Evolutionary conservation across 1,140 invertebrate species (phyloP), one percentile per base, ranked within the genome.

Genomic region (Papilio glaucus): DNA sequence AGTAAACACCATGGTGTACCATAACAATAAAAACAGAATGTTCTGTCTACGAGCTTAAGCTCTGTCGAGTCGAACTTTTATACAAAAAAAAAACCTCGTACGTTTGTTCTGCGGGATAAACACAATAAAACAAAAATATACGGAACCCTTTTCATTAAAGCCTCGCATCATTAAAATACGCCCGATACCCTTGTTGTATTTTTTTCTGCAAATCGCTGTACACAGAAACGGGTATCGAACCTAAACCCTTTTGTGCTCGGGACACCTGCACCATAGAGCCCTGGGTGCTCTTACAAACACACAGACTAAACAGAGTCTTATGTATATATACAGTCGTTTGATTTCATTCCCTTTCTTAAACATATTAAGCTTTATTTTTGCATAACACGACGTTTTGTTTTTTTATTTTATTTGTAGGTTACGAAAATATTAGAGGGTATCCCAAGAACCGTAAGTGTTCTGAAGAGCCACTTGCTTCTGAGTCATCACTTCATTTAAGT

Each of bases 231-330:
- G 82, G 87, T 86, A 84, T 87, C 86, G 84, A 89, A 90, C 80
- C 83, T 83, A 79, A 86, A 82, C 84, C 82, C 89, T 88, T 89
- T 91, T 90, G 88, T 91, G 83, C 74, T 61, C 45, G 67, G 80
- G 77, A 90, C 89, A 91, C 89, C 89, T 91, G 89, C 87, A 82
- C 80, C 75, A 81, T 87, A 83, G 84, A 88, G 80, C 81, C 75
- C 73, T 87, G 87, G 88, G 88, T 89, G 88, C 88, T 85, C 80
- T 87, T 86, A 79, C 72, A 49, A 71, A 74, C 26, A 69, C 18
- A 85, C 77, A 89, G 87, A 91, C 86, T 67, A 65, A 13, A 79
- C 67, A 91, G 86, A 33, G 73, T 73, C 71, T 8, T 79, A 87
- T 72, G 38, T 72, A 39, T 6, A n/a, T 18, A 10, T 10, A 57